Base-by-base conservation (phyloP, 2,888 invertebrate genomes). In the Epistrophella euchroma region DNA sequence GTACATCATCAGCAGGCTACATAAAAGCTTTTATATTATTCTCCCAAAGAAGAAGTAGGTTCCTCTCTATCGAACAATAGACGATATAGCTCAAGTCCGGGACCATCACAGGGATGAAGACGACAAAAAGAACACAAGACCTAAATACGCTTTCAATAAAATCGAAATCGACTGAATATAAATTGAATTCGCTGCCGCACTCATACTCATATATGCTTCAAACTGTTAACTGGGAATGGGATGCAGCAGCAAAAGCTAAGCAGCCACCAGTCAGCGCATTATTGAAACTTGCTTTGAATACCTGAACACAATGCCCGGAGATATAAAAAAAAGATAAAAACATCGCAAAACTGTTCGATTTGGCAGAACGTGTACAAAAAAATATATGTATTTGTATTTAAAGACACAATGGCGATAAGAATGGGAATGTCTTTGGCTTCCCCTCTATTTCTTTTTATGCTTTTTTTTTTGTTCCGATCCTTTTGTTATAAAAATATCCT, bases 141-240 rank as follows among this genome's bases (percentile, higher is more conserved):
- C 73, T 74, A 76, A 85, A 80, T 81, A 85, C 70, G 68, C 80
- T 85, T 86, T 78, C 76, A 81, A 86, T 81, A 74, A 81, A 86
- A 70, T 55, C 86, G 73, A 78, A 85, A 74, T 82, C 86, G 82
- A 86, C 73, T 58, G 86, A 86, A 86, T 82, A 86, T 82, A 86
- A 86, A 86, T 86, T 82, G 81, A 86, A 86, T 77, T 73, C 71
- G 64, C 68, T 50, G 28, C 45, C 28, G 32, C n/a, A 32, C 28
- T 28, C 28, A 28, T 28, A 2, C 2, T 3, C 4, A 28, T 28
- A 28, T n/a, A 37, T 45, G 64, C 47, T 47, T 19, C 32, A n/a
- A 22, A 28, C 64, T 66, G 64, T 32, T 60, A 43, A 64, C 64
- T 45, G 73, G 15, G 52, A n/a, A 43, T 37, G 72, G 17, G 52